A percentile compares a stretch with the other conserved stretches of the same genome.
These are phyloP conservation scores for Tupaia chinensis DNA, from an alignment of 2,113 vertebrate genomes.

Conservation along the genomic window DNA sequence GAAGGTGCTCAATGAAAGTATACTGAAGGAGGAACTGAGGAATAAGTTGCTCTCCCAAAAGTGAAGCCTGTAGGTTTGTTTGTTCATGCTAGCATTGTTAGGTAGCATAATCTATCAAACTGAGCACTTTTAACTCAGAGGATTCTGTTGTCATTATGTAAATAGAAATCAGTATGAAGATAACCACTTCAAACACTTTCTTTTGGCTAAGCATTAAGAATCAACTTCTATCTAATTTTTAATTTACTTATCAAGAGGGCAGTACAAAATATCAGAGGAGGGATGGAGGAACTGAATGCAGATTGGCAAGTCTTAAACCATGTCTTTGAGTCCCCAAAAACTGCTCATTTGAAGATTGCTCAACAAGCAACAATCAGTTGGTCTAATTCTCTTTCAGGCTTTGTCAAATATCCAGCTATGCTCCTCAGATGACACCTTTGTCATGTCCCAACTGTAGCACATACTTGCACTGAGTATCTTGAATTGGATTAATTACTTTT, in stretches of 20 bases:
- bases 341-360: not conserved
- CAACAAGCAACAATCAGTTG: not conserved
- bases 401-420: not conserved
- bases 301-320: not conserved
- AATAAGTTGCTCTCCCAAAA: not conserved
- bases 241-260: not conserved
- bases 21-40: not conserved
- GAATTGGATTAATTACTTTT: constrained; percentile 7
- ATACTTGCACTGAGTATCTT: not conserved
- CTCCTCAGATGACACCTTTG: not conserved
- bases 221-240: constrained; percentile 20
- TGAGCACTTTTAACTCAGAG: not conserved
- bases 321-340: not conserved
- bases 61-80: not conserved
- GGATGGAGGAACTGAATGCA: not conserved
- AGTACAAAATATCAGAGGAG: not conserved
- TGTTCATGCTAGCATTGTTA: not conserved
- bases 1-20: not conserved
- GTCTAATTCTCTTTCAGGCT: not conserved
- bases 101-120: not conserved
- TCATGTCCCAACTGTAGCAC: not conserved
- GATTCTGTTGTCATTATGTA: constrained; percentile 21
- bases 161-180: constrained; percentile 10
- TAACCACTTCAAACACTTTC: constrained; percentile 42
- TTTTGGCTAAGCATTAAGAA: constrained; percentile 26